These are phyloP conservation scores for Garra rufa DNA, from an alignment of 2,113 vertebrate species.

Conservation along the genomic window DNA sequence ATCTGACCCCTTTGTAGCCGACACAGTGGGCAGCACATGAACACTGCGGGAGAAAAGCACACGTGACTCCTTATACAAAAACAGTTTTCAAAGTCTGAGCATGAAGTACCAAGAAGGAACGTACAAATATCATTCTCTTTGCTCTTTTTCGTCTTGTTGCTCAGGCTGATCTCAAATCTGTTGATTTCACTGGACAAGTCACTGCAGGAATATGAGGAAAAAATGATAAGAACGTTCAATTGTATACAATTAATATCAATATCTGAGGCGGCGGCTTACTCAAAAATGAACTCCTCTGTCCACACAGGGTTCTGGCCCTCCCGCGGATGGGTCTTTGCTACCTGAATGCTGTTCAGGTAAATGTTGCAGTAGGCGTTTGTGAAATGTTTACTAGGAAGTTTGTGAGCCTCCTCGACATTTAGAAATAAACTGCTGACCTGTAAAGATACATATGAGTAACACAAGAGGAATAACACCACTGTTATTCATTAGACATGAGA, in stretches of 20 bases:
- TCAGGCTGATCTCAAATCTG: conserved; percentile 97
- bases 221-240: conserved; percentile 9
- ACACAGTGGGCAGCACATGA: conserved; percentile 96
- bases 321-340: conserved; percentile 94
- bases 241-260: not conserved
- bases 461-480: not conserved
- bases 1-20: conserved; percentile 93
- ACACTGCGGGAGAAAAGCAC: conserved; percentile 78
- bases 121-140: conserved; percentile 99
- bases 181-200: conserved; percentile 98
- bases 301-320: conserved; percentile 99
- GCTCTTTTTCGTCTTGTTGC: conserved; percentile 99
- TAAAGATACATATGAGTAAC: conserved; percentile 42
- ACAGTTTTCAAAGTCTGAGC: not conserved
- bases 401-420: conserved; percentile 97
- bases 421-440: conserved; percentile 97
- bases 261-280: conserved; percentile 79
- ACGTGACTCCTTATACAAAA: not conserved
- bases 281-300: conserved; percentile 97
- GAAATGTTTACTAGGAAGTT: conserved; percentile 96
- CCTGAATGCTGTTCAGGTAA: conserved; percentile 95
- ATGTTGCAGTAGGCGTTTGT: conserved; percentile 97
- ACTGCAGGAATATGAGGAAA: conserved; percentile 74
- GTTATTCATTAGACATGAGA: not conserved
- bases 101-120: conserved; percentile 62